A percentile compares a stretch with the other conserved stretches of the same genome.
Conservation (phyloP, 1,140 invertebrate genomes). For the Forficula auricularia region DNA sequence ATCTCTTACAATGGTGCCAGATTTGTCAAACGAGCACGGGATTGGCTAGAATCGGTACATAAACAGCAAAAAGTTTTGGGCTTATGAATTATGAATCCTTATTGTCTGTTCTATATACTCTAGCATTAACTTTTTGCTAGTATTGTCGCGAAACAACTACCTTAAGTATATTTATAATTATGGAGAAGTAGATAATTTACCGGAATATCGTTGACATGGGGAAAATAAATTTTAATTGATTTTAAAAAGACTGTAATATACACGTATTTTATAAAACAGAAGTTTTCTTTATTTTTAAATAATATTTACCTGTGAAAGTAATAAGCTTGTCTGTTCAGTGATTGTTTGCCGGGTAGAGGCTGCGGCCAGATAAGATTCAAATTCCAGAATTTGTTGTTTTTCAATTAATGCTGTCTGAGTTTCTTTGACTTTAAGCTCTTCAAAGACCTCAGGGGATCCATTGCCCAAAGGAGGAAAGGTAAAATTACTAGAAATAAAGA, state of each 20-base stretch:
- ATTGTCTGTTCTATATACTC: no score
- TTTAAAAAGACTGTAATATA: no score
- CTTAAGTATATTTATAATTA: no score
- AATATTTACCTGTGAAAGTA: constrained; percentile 50
- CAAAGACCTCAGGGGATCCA: constrained; percentile 29
- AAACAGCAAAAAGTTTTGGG: no score
- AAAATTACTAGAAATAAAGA: constrained; percentile 36
- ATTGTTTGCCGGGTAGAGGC: constrained; percentile 65
- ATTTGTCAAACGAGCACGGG: no score
- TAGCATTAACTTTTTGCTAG: no score
- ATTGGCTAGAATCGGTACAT: no score
- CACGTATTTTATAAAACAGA: no score
- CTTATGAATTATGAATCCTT: no score
- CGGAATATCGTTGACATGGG: neutral
- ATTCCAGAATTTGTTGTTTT: constrained; percentile 71
- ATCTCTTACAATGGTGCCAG: no score
- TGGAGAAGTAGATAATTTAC: no score
- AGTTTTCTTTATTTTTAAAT: neutral
- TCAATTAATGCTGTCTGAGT: constrained; percentile 52
- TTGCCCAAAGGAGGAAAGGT: constrained; percentile 46
- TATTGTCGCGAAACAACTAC: no score
- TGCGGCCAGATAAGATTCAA: constrained; percentile 82
- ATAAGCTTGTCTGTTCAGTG: constrained; percentile 73
- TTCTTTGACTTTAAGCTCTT: constrained; percentile 42
- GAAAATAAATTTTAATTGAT: neutral